Conservation (phyloP, 1,140 invertebrate species). For the Gonioctena quinquepunctata region DNA sequence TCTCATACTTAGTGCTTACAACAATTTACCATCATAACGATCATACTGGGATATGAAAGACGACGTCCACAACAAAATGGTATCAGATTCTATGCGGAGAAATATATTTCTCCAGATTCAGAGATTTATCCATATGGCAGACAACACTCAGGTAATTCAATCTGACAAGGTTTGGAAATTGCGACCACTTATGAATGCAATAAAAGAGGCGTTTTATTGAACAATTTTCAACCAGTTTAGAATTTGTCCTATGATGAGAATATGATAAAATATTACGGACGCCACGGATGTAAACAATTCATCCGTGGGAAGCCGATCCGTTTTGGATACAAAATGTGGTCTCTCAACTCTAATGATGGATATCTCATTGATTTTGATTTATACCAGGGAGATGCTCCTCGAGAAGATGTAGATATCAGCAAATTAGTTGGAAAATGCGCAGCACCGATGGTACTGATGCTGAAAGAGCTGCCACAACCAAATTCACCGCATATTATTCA, state of each 20-base stretch:
- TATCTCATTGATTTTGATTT: slow-evolving; percentile 41
- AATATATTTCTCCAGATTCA: neutral
- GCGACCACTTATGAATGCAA: neutral
- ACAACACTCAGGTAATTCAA: no score
- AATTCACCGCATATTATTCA: slow-evolving; percentile 38
- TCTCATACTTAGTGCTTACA: neutral
- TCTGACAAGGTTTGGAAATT: no score
- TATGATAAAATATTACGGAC: no score
- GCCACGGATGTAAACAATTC: no score
- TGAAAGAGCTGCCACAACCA: no score
- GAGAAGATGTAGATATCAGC: no score
- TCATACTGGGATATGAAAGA: neutral
- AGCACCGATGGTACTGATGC: slow-evolving; percentile 33
- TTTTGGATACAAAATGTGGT: no score
- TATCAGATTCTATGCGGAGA: neutral
- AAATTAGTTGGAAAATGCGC: slow-evolving; percentile 38
- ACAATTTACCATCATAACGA: neutral
- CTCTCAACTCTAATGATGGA: no score
- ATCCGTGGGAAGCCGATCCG: no score
- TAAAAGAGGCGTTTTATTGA: slow-evolving; percentile 25
- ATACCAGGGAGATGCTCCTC: slow-evolving; percentile 34
- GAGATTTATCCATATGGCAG: no score
- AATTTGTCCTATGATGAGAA: slow-evolving; percentile 13
- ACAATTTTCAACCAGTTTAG: neutral
- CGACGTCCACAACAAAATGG: neutral